Percentiles rank a stretch among this genome's conserved stretches.
phyloP scores from a whole-genome alignment of 2,797 vertebrate species.

The Pitangus sulphuratus region DNA sequence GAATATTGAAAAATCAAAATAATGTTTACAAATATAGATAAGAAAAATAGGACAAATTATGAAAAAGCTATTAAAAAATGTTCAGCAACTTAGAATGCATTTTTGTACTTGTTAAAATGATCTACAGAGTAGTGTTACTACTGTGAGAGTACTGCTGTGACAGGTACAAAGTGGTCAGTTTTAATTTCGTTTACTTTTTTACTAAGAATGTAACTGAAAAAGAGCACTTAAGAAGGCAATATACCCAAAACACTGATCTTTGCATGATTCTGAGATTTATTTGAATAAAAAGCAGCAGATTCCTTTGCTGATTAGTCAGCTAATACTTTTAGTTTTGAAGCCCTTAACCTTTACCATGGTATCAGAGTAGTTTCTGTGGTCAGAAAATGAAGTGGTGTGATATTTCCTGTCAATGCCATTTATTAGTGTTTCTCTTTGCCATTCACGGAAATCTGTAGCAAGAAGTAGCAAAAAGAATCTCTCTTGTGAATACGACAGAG shows the following conservation, averaged over 20 bases:
- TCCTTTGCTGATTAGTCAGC: not conserved
- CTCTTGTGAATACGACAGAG: not conserved
- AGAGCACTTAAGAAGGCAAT: not conserved
- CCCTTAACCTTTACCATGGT: not conserved
- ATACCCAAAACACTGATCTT: not conserved
- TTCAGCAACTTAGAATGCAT: not conserved
- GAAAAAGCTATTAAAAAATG: not conserved
- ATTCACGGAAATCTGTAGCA: not conserved
- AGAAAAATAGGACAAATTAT: not conserved
- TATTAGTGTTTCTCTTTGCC: not conserved
- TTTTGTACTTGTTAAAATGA: not conserved
- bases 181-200: not conserved
- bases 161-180: not conserved
- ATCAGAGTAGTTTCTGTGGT: not conserved
- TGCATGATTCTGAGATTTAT: not conserved
- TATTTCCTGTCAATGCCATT: not conserved
- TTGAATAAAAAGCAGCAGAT: not conserved
- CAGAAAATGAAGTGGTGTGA: not conserved
- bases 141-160: not conserved
- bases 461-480: not conserved
- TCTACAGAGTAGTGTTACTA: not conserved
- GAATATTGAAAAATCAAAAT: not conserved
- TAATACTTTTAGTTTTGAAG: not conserved
- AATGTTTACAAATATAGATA: not conserved
- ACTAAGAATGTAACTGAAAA: not conserved